Percentiles rank a stretch among this genome's conserved stretches.
These are phyloP conservation scores for Sebastes trivittatus DNA, from an alignment of 2,797 vertebrate genomes.

Conservation along the genomic window DNA sequence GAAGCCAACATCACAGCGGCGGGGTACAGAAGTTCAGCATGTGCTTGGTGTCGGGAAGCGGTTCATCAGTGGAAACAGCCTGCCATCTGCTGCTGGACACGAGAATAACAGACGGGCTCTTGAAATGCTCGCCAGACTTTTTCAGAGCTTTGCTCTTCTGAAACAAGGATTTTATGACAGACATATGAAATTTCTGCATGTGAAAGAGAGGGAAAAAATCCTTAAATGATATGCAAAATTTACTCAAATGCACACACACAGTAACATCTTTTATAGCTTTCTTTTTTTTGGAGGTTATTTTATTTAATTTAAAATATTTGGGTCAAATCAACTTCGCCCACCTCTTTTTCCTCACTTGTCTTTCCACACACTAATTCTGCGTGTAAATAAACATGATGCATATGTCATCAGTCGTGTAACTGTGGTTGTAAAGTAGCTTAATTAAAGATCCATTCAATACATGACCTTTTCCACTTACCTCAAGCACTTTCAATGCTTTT, in stretches of 20 bases:
- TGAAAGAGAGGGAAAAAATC: background rate
- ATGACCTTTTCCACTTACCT: conserved; percentile 79
- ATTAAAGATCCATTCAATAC: conserved; percentile 80
- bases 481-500: conserved; percentile 73
- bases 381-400: conserved; percentile 67
- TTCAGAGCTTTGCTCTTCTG: background rate
- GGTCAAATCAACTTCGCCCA: background rate
- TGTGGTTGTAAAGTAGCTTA: conserved; percentile 75
- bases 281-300: background rate
- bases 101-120: conserved; percentile 29
- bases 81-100: conserved; percentile 82
- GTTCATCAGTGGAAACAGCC: conserved; percentile 82
- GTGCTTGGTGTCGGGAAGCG: conserved; percentile 15
- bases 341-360: conserved; percentile 17
- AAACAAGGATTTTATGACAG: conserved; percentile 9
- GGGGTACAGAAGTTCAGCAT: conserved; percentile 73
- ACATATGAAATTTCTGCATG: background rate
- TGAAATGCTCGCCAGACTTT: background rate
- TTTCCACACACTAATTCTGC: conserved; percentile 38
- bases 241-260: background rate
- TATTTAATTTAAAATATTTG: conserved; percentile 5
- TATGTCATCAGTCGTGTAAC: conserved; percentile 70
- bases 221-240: background rate
- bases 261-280: background rate
- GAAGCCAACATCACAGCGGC: conserved; percentile 75